Evolutionary conservation across 2,113 vertebrate genomes (phyloP).

Genomic region (Paratilapia polleni): DNA sequence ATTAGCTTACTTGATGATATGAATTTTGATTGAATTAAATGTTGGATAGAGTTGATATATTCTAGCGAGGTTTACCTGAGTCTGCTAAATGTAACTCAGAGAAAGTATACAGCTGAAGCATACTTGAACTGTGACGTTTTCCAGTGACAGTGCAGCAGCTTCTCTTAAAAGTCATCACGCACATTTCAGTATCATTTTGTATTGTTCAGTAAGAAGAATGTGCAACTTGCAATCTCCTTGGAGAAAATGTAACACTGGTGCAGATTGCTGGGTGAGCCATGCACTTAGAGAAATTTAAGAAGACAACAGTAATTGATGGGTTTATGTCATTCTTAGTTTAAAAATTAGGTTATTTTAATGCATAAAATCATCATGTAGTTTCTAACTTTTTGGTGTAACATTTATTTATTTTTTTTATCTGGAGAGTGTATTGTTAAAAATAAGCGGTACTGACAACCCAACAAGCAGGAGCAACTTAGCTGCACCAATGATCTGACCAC

Average conservation of each 20-base stretch:
- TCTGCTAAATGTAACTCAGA: not conserved
- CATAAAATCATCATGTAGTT: not conserved
- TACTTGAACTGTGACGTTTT: not conserved
- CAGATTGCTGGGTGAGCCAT: not conserved
- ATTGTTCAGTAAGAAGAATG: not conserved
- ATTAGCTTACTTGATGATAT: not conserved
- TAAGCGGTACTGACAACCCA: too few species aligned
- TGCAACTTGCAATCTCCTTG: not conserved
- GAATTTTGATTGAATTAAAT: not conserved
- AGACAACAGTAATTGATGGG: not conserved
- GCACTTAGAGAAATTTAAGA: not conserved
- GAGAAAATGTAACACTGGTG: not conserved
- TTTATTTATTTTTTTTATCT: too few species aligned
- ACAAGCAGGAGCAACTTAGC: too few species aligned
- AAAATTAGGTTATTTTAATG: not conserved
- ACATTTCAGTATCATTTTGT: not conserved
- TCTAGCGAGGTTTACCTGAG: not conserved
- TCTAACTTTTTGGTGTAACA: not conserved
- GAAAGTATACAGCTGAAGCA: not conserved
- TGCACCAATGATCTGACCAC: too few species aligned
- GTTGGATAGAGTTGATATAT: not conserved
- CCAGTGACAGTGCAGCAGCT: not conserved
- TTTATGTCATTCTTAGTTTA: too few species aligned
- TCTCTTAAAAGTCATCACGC: not conserved
- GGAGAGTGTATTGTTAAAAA: too few species aligned